Percentiles rank a stretch among this genome's conserved stretches.
These are phyloP conservation scores for Drosophila anceps DNA, from an alignment of 2,888 invertebrate genomes.

Conservation along the genomic window DNA sequence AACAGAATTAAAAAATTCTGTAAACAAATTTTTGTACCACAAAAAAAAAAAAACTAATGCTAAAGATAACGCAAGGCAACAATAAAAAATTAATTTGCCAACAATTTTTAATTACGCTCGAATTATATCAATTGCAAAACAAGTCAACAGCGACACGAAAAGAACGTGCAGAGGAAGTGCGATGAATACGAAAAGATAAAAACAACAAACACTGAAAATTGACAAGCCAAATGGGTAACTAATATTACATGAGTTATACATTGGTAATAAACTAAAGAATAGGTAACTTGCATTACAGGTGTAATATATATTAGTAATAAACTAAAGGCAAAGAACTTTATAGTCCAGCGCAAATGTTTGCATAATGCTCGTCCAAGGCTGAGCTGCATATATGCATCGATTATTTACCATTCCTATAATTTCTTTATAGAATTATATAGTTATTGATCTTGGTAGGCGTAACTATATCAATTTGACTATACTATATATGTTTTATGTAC, in stretches of 20 bases:
- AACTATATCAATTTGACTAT: not conserved
- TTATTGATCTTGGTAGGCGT: not conserved
- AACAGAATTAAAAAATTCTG: constrained; percentile 14
- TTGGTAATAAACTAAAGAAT: not conserved
- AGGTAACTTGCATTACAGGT: constrained; percentile 5
- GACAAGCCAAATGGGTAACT: not conserved
- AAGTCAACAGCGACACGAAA: constrained; percentile 26
- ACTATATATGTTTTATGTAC: not conserved
- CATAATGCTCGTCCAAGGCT: no score
- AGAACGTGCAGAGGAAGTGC: constrained; percentile 43
- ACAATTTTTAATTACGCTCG: constrained; percentile 48
- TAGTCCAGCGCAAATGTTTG: no score
- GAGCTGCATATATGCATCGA: not conserved
- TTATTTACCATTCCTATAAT: not conserved
- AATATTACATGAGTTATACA: constrained; percentile 4
- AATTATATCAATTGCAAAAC: constrained; percentile 56
- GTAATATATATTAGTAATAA: not conserved
- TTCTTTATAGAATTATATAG: not conserved
- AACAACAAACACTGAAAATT: constrained; percentile 18
- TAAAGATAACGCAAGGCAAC: constrained; percentile 31
- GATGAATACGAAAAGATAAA: constrained; percentile 19
- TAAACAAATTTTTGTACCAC: constrained; percentile 18
- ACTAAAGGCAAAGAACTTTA: not conserved
- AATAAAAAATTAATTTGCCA: constrained; percentile 46
- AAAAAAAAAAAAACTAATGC: constrained; percentile 15